Percentiles rank a stretch among this genome's conserved stretches.
Evolutionary conservation across 2,888 invertebrate species (phyloP).

Genomic region (Hyposoter didymator): DNA sequence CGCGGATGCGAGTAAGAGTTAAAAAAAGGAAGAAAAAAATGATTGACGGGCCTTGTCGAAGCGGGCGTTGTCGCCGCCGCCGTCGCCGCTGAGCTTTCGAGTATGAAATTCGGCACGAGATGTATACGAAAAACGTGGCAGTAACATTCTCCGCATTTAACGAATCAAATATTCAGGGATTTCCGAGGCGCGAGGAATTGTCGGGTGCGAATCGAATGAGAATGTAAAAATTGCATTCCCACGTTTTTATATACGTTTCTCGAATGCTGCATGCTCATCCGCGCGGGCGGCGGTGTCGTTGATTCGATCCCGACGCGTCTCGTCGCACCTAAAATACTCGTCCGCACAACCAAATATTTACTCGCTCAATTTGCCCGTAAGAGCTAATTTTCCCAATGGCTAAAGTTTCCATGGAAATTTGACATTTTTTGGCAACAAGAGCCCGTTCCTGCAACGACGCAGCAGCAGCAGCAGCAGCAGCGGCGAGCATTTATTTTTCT

Average conservation of each 20-base stretch:
- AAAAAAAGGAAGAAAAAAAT: too few species aligned
- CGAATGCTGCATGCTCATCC: background rate
- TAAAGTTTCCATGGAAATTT: slow-evolving; percentile 37
- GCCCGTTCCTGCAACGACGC: background rate
- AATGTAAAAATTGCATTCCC: background rate
- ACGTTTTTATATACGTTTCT: background rate
- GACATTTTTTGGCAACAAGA: slow-evolving; percentile 6
- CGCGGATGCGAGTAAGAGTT: too few species aligned
- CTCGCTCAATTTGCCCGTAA: background rate
- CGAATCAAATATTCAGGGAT: slow-evolving; percentile 77
- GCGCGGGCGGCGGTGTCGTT: background rate
- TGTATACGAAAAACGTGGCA: background rate
- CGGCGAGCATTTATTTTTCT: too few species aligned
- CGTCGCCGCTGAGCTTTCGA: background rate
- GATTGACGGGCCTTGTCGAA: too few species aligned
- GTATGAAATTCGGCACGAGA: slow-evolving; percentile 10
- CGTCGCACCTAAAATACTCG: background rate
- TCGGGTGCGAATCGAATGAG: slow-evolving; percentile 67
- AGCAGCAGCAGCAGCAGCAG: too few species aligned
- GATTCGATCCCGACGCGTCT: slow-evolving; percentile 21
- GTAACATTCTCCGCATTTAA: slow-evolving; percentile 57
- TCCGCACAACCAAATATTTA: background rate
- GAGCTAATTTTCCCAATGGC: slow-evolving; percentile 14
- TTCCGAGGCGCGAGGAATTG: slow-evolving; percentile 60
- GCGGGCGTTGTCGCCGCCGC: too few species aligned